phyloP scores from a whole-genome alignment of 2,113 vertebrate genomes.

The Varanus salvator region DNA sequence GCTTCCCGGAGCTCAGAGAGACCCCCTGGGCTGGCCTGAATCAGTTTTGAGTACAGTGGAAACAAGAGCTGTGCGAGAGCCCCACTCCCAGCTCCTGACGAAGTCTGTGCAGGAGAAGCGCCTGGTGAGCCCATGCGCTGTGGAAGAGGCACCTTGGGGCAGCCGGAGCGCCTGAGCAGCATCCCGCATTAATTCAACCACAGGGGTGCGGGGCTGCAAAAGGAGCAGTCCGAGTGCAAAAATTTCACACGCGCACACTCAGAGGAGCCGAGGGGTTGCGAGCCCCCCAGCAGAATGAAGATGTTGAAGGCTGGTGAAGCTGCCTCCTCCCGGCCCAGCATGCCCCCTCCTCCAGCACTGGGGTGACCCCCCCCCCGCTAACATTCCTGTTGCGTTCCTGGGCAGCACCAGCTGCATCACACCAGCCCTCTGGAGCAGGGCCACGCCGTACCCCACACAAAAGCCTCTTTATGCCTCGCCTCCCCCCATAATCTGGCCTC shows the following conservation, averaged over 20 bases:
- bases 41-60: too few relatives aligned
- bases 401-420: not conserved
- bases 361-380: not conserved
- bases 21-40: too few relatives aligned
- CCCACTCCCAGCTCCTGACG: too few relatives aligned
- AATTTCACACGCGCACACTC: rapidly evolving
- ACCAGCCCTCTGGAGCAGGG: conserved; percentile 44
- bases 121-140: too few relatives aligned
- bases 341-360: not conserved
- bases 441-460: conserved; percentile 67
- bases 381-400: conserved; percentile 55
- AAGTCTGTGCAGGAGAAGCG: too few relatives aligned
- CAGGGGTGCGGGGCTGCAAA: not conserved
- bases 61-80: too few relatives aligned
- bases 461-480: conserved; percentile 70
- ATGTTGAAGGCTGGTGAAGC: not conserved
- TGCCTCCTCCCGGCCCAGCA: rapidly evolving
- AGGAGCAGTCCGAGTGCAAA: not conserved
- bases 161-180: not conserved
- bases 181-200: not conserved
- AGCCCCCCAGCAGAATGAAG: not conserved
- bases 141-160: too few relatives aligned
- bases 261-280: too few relatives aligned
- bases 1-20: too few relatives aligned
- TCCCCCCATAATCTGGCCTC: conserved; percentile 46